These are phyloP conservation scores for Melanotaenia parkinsoni DNA, from an alignment of 2,797 vertebrate genomes.

Conservation along the genomic window DNA sequence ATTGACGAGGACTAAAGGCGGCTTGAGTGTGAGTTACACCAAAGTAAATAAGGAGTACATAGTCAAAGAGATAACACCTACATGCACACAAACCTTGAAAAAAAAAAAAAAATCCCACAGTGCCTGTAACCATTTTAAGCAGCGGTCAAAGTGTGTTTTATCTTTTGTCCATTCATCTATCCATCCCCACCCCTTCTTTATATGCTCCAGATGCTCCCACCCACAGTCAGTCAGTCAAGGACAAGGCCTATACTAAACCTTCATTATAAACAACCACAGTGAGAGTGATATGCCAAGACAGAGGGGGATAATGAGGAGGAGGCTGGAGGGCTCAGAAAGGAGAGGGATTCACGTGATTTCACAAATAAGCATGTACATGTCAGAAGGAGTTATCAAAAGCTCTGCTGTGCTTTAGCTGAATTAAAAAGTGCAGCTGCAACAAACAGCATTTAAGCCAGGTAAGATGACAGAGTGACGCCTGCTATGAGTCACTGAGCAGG, in stretches of 20 bases:
- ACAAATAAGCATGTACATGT: conserved; percentile 77
- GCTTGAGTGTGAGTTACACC: conserved; percentile 58
- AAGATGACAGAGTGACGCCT: conserved; percentile 54
- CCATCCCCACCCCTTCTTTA: conserved; percentile 66
- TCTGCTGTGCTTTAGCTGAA: conserved; percentile 52
- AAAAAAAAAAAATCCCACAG: conserved; percentile 31
- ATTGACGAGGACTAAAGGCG: conserved; percentile 56
- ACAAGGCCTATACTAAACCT: conserved; percentile 65
- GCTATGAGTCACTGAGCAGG: conserved; percentile 43
- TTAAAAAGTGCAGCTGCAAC: conserved; percentile 64
- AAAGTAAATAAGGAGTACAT: conserved; percentile 40
- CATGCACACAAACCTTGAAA: conserved; percentile 5
- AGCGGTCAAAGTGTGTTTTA: conserved; percentile 52
- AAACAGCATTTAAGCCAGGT: conserved; percentile 62
- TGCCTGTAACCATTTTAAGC: conserved; percentile 39
- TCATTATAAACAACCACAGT: conserved; percentile 78
- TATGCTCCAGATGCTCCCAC: conserved; percentile 78
- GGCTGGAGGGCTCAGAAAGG: conserved; percentile 43
- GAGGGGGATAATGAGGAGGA: conserved; percentile 45
- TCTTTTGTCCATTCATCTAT: conserved; percentile 68
- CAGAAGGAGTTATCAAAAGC: conserved; percentile 73
- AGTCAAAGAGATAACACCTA: conserved; percentile 31
- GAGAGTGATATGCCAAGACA: conserved; percentile 62
- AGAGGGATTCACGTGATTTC: conserved; percentile 74
- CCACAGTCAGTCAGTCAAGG: conserved; percentile 76